phyloP scores from a whole-genome alignment of 2,797 vertebrate species.

The Platyrinchus mystaceus region DNA sequence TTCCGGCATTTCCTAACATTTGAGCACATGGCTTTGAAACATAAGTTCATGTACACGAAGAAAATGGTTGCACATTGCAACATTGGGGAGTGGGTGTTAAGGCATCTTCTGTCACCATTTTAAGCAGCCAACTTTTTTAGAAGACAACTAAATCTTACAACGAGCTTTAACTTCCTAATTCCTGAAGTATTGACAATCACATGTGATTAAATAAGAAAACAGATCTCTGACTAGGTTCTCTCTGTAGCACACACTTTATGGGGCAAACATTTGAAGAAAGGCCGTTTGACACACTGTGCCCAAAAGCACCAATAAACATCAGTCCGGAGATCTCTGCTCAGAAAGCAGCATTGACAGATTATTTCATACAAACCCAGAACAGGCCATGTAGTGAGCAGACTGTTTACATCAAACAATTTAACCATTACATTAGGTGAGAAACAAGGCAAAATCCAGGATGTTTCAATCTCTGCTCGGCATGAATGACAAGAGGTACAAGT shows the following conservation, averaged over 20 bases:
- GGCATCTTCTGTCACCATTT: background rate
- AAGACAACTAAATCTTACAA: background rate
- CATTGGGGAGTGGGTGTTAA: background rate
- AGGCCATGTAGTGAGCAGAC: background rate
- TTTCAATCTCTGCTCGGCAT: background rate
- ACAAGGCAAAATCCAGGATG: background rate
- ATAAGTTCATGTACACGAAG: background rate
- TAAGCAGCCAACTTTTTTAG: background rate
- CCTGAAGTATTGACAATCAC: rapidly evolving
- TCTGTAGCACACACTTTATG: background rate
- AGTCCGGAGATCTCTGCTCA: background rate
- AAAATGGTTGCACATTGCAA: background rate
- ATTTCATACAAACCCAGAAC: background rate
- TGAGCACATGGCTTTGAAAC: background rate
- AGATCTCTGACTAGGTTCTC: background rate
- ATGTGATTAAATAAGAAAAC: background rate
- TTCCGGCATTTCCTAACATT: background rate
- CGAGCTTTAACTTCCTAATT: background rate
- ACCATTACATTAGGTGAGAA: conserved; percentile 2
- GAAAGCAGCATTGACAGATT: background rate
- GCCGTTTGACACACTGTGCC: background rate
- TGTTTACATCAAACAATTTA: background rate
- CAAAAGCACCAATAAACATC: background rate
- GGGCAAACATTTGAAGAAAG: background rate
- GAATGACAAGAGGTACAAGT: conserved; percentile 6